Percentiles rank a stretch among this genome's conserved stretches.
Conservation (phyloP, 1,140 invertebrate species). For the Euschistus heros region DNA sequence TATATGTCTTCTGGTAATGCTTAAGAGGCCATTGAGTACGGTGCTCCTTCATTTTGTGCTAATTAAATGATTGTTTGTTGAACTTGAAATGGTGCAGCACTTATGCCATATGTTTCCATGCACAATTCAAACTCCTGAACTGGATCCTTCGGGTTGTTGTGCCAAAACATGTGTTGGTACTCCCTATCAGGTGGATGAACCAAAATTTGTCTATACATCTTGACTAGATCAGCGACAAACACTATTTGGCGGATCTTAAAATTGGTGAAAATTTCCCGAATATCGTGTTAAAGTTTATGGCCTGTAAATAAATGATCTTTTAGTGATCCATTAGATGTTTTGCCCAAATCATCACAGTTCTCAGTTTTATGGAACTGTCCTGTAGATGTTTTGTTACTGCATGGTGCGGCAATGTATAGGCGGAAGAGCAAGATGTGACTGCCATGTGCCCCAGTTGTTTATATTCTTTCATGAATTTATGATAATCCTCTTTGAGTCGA, state of each 20-base stretch:
- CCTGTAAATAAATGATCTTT: background rate
- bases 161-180: background rate
- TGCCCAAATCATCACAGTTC: background rate
- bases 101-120: too few relatives aligned
- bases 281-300: background rate
- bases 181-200: background rate
- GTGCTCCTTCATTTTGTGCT: too few relatives aligned
- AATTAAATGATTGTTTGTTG: too few relatives aligned
- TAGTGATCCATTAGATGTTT: background rate
- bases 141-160: background rate
- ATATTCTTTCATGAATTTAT: too few relatives aligned
- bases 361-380: too few relatives aligned
- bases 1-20: too few relatives aligned
- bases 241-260: background rate
- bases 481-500: background rate
- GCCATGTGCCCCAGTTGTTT: background rate
- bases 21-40: too few relatives aligned
- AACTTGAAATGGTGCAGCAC: too few relatives aligned
- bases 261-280: too few relatives aligned
- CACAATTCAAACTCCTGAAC: too few relatives aligned
- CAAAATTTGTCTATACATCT: background rate
- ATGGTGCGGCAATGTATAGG: background rate
- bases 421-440: background rate
- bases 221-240: background rate
- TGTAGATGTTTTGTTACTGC: background rate